A percentile compares a stretch with the other conserved stretches of the same genome.
Conservation (phyloP, 2,113 vertebrate genomes). For the Aegypius monachus region DNA sequence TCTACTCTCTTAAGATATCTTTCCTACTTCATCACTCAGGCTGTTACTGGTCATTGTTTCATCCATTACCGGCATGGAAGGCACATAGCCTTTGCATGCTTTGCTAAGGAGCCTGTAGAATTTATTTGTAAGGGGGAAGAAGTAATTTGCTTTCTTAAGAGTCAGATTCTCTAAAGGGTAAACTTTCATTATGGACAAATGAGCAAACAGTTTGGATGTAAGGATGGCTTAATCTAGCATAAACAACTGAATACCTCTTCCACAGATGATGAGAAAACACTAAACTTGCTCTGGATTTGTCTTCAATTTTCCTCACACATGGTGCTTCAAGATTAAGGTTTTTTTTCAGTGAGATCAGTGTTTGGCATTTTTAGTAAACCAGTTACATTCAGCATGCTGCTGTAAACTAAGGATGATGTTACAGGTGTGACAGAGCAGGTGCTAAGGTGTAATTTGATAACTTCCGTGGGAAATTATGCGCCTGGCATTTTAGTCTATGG, state of each 20-base stretch:
- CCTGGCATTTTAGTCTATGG: conserved; percentile 73
- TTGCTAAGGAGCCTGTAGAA: neutral
- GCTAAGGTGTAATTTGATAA: neutral
- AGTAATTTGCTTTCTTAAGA: neutral
- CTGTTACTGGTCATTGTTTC: neutral
- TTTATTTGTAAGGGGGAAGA: neutral
- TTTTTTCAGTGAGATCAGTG: neutral
- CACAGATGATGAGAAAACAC: neutral
- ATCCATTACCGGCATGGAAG: neutral
- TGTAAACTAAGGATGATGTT: neutral
- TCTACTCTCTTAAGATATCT: neutral
- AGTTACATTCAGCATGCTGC: neutral
- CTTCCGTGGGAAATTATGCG: conserved; percentile 59
- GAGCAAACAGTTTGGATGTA: neutral
- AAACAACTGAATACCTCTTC: neutral
- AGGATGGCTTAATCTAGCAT: neutral
- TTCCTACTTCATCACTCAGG: neutral
- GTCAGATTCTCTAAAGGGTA: neutral
- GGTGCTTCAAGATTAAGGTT: neutral
- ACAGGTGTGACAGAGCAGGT: neutral
- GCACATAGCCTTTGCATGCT: neutral
- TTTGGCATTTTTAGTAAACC: neutral
- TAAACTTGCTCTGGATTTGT: neutral
- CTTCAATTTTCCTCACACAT: neutral
- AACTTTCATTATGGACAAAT: neutral